A percentile compares a stretch with the other conserved stretches of the same genome.
These are phyloP conservation scores for Porites australiensis DNA, from an alignment of 64 coral and sea anemone species.

Conservation along the genomic window DNA sequence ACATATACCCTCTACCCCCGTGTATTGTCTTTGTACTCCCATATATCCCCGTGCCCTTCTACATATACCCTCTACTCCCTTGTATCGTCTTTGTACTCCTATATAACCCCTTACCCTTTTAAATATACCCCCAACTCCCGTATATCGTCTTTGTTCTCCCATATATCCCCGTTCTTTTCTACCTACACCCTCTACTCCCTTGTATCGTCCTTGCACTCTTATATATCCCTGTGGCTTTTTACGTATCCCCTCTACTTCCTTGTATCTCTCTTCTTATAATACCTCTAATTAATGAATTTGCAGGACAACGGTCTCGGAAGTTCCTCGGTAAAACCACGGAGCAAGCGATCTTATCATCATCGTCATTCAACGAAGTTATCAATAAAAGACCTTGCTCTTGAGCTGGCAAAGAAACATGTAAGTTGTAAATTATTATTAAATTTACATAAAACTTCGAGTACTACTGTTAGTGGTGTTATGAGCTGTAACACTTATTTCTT, in stretches of 20 bases:
- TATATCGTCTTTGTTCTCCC: background rate
- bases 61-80: too few species aligned
- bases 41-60: too few species aligned
- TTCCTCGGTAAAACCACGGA: background rate
- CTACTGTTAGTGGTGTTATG: background rate
- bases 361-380: background rate
- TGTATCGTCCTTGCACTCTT: too few species aligned
- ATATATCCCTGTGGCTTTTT: background rate
- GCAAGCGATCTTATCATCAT: background rate
- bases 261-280: too few species aligned
- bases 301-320: background rate
- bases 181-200: too few species aligned
- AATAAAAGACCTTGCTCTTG: constrained; percentile 30
- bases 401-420: constrained; percentile 37
- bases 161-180: background rate
- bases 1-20: background rate
- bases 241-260: background rate
- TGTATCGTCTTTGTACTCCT: background rate
- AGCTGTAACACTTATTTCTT: too few species aligned
- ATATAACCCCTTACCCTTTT: background rate
- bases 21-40: background rate
- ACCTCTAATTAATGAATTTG: background rate
- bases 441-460: background rate
- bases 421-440: too few species aligned
- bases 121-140: background rate